phyloP scores from a whole-genome alignment of 2,888 invertebrate species.

The Phyllotreta striolata region DNA sequence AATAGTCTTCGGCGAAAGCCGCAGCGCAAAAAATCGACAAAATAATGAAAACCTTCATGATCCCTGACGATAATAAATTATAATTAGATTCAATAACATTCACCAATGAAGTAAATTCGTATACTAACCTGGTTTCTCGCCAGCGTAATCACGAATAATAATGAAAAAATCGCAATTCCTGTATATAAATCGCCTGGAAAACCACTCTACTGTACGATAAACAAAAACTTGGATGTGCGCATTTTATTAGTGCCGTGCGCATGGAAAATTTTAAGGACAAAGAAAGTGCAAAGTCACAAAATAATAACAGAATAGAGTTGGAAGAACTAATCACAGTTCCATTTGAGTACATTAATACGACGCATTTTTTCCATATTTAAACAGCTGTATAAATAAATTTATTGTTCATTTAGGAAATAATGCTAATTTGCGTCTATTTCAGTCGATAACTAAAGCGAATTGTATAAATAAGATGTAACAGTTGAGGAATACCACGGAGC shows the following conservation, averaged over 20 bases:
- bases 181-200: slow-evolving; percentile 23
- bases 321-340: neutral
- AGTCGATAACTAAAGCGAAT: no score
- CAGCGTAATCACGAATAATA: slow-evolving; percentile 61
- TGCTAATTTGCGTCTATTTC: no score
- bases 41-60: slow-evolving; percentile 69
- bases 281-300: slow-evolving; percentile 45
- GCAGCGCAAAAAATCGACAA: slow-evolving; percentile 61
- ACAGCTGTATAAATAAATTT: no score
- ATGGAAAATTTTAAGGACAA: slow-evolving; percentile 33
- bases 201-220: slow-evolving; percentile 31
- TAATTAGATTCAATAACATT: slow-evolving; percentile 29
- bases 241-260: slow-evolving; percentile 36
- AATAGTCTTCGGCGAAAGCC: slow-evolving; percentile 63
- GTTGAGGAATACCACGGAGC: no score
- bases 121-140: slow-evolving; percentile 61
- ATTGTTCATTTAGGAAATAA: no score
- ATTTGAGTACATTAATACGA: neutral
- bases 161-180: slow-evolving; percentile 22
- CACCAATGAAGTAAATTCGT: neutral
- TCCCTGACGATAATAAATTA: slow-evolving; percentile 54
- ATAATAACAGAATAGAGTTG: no score
- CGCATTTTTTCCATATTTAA: no score
- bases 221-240: slow-evolving; percentile 39
- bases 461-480: no score